Evolutionary conservation across 2,113 vertebrate species (phyloP), one percentile per base, ranked within the genome.

Genomic region (Loxodonta africana): DNA sequence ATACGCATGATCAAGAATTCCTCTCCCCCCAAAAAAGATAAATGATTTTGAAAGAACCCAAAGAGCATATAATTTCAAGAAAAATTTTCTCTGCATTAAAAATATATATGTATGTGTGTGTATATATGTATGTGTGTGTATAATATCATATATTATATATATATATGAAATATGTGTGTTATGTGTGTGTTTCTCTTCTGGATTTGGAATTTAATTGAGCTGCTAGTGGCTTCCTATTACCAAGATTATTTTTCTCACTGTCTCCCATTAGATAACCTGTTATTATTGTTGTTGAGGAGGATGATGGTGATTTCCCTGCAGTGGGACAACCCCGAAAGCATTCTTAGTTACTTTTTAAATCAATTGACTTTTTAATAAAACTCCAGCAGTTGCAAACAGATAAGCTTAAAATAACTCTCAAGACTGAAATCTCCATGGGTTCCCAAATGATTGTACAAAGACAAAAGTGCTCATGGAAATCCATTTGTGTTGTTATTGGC

Each of bases 31-130:
- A 8, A 28, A 78, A 83, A 21, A 69, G 53, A 80, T 28, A 21
- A 76, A 60, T 37, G 25, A 37, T 83, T 93, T 93, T 83, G 23
- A 73, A 96, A 85, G 53, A 95, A 63, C 14, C 26, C 71, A 25
- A 88, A 74, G 3, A 77, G 20, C 28, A 33, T 76, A 33, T 30
- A 18, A 80, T 88, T 95, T 86, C 30, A 82, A 95, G 77, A 86
- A 67, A 11, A 20, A 62, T 85, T 85, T 90, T 71, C 51, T 92
- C 8, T 83, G 33, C 28, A 6, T 46, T 91, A 67, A 23, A 23
- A 62, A 5, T 62, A 41, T 41, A 41, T 41, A 14, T 60, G 33
- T n/a, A 18, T 33, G 14, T 69, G 28, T 7, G 14, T 57, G 11
- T 57, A 33, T 5, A n/a, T 71, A 6, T 71, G 67, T 71, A 1